These are phyloP conservation scores for Pleuronectes platessa DNA, from an alignment of 2,113 vertebrate genomes.

Conservation along the genomic window DNA sequence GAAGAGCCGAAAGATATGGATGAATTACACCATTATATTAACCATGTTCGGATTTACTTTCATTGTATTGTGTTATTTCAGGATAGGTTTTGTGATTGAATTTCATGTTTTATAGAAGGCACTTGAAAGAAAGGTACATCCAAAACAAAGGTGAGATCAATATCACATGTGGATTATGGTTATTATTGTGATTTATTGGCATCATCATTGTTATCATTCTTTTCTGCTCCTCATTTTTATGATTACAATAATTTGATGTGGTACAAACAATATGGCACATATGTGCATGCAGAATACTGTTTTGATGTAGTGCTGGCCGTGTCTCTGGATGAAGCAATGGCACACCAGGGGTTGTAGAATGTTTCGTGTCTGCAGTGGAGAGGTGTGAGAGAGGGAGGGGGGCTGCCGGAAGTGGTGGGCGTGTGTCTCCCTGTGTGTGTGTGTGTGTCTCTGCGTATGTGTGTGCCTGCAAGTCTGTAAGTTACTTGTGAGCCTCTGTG, in stretches of 20 bases:
- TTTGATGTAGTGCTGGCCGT: constrained; percentile 36
- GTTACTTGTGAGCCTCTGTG: constrained; percentile 15
- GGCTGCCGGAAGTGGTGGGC: constrained; percentile 77
- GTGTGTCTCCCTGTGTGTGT: constrained; percentile 75
- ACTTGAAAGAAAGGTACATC: not conserved
- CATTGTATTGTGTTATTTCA: not conserved
- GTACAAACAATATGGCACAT: constrained; percentile 1
- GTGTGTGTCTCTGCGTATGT: constrained; percentile 22
- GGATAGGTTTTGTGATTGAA: not conserved
- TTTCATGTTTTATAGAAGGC: not conserved
- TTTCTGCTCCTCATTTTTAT: not conserved
- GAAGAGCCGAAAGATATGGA: too few relatives aligned
- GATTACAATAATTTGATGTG: not conserved
- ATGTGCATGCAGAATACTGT: constrained; percentile 36
- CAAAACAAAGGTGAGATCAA: constrained; percentile 1
- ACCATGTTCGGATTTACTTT: not conserved
- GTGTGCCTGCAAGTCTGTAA: constrained; percentile 48
- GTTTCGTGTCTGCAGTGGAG: constrained; percentile 77
- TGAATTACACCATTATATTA: not conserved
- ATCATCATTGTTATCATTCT: not conserved
- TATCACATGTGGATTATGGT: not conserved
- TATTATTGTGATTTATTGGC: not conserved
- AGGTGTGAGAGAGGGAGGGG: constrained; percentile 53
- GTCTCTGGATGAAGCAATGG: constrained; percentile 61
- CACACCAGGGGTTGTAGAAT: constrained; percentile 73